phyloP scores from a whole-genome alignment of 2,113 vertebrate species.

The Urocitellus parryii region DNA sequence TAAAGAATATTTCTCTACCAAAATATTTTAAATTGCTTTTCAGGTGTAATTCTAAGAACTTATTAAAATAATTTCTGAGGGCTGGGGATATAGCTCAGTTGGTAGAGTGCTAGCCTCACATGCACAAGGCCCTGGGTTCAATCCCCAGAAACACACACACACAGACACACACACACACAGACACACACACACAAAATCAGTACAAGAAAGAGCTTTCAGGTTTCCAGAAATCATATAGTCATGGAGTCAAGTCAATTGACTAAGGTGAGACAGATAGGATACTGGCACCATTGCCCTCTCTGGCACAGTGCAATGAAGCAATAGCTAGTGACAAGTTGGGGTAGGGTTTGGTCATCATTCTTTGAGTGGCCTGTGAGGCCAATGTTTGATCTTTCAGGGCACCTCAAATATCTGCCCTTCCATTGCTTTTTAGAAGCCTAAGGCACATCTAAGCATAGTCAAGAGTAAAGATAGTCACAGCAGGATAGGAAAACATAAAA shows the following conservation, averaged over 20 bases:
- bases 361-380: not conserved
- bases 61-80: not conserved
- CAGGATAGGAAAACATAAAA: not conserved
- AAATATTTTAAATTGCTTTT: not conserved
- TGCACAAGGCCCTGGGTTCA: no score
- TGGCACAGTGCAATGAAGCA: not conserved
- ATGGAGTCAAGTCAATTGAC: not conserved
- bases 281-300: not conserved
- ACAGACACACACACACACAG: no score
- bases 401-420: not conserved
- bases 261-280: not conserved
- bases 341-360: not conserved
- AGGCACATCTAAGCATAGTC: not conserved
- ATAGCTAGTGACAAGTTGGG: not conserved
- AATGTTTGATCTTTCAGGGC: not conserved
- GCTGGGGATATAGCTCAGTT: no score
- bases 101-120: no score
- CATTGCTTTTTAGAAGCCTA: not conserved
- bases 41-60: not conserved
- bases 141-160: no score
- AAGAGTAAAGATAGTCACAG: not conserved
- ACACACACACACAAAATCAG: no score
- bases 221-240: not conserved
- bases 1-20: not conserved
- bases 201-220: not conserved